These are phyloP conservation scores for Pentalonia nigronervosa DNA, from an alignment of 1,140 invertebrate species.

Conservation along the genomic window DNA sequence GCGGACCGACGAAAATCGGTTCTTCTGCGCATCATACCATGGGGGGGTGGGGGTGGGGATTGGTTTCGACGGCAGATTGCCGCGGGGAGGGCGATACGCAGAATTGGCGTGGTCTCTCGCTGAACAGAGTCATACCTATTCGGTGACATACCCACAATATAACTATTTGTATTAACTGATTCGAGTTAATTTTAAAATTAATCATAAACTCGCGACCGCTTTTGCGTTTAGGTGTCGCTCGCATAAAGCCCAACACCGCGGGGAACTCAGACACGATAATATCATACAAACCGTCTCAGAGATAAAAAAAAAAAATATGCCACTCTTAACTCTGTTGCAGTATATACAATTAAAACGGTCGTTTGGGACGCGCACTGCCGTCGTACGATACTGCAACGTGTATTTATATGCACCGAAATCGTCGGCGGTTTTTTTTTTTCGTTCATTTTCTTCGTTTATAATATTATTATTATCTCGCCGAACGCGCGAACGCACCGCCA, in stretches of 20 bases:
- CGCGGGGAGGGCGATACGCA: too few species aligned
- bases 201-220: background rate
- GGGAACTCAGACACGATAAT: background rate
- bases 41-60: too few species aligned
- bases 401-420: background rate
- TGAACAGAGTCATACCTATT: too few species aligned
- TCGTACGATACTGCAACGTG: background rate
- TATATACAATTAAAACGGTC: background rate
- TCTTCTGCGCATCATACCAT: too few species aligned
- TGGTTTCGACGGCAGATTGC: too few species aligned
- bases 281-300: background rate
- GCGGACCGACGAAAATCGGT: too few species aligned
- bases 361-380: background rate
- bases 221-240: background rate
- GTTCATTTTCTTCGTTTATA: background rate
- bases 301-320: background rate
- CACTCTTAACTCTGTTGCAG: background rate
- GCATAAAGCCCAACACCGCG: background rate
- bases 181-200: background rate
- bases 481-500: background rate
- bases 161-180: background rate
- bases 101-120: too few species aligned
- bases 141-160: background rate
- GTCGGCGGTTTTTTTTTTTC: background rate
- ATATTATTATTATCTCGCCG: background rate